phyloP scores from a whole-genome alignment of 2,797 vertebrate species.

The Vipera latastei region DNA sequence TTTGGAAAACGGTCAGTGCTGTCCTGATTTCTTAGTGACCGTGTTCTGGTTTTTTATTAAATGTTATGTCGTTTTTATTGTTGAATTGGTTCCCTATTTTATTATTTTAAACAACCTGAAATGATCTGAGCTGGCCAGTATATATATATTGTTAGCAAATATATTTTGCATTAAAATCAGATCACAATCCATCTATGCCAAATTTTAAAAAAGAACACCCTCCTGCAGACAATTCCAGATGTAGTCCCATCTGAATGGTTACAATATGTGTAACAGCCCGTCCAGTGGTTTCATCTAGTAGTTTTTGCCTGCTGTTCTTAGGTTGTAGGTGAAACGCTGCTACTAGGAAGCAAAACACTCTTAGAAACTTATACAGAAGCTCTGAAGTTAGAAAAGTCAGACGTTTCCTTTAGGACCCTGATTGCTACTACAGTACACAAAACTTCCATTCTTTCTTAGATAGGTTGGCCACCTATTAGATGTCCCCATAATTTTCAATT shows the following conservation, averaged over 20 bases:
- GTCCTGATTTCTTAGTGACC: not conserved
- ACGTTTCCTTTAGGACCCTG: not conserved
- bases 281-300: not conserved
- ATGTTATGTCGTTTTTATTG: not conserved
- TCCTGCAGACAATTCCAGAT: not conserved
- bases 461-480: not conserved
- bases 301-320: not conserved
- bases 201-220: not conserved
- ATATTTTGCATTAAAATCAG: not conserved
- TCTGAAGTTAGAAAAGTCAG: not conserved
- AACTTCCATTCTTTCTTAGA: not conserved
- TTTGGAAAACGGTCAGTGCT: not conserved
- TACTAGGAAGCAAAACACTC: not conserved
- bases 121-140: not conserved
- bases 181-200: not conserved
- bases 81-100: not conserved
- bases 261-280: not conserved
- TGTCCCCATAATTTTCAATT: not conserved
- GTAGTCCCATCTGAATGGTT: not conserved
- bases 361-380: not conserved
- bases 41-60: not conserved
- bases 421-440: not conserved
- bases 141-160: not conserved
- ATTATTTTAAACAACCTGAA: not conserved
- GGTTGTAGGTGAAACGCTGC: not conserved